These are phyloP conservation scores for Trichopria drosophilae DNA, from an alignment of 2,888 invertebrate genomes.

Conservation along the genomic window DNA sequence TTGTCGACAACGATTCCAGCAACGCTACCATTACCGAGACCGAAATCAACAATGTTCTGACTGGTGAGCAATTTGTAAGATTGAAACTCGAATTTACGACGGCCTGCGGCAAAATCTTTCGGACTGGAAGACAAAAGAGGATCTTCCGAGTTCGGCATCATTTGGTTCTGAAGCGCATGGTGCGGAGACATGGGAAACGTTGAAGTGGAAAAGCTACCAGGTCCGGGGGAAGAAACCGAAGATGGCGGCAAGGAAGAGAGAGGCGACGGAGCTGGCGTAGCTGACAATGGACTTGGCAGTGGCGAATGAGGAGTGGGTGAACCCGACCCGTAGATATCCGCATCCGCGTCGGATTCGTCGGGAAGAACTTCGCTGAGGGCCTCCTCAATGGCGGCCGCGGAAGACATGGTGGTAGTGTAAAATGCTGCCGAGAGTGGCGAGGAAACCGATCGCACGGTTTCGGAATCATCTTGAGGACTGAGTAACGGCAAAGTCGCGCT, in stretches of 20 bases:
- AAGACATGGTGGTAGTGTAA: constrained; percentile 82
- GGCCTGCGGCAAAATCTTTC: constrained; percentile 68
- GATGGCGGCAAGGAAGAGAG: constrained; percentile 56
- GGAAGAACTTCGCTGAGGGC: constrained; percentile 83
- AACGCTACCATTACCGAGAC: constrained; percentile 61
- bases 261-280: constrained; percentile 65
- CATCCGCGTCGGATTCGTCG: constrained; percentile 66
- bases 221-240: constrained; percentile 54
- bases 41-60: constrained; percentile 62
- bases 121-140: constrained; percentile 82
- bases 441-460: constrained; percentile 73
- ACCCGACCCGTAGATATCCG: constrained; percentile 58
- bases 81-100: constrained; percentile 64
- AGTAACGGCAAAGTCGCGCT: constrained; percentile 60
- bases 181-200: constrained; percentile 57
- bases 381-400: constrained; percentile 84
- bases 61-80: constrained; percentile 62
- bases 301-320: constrained; percentile 62
- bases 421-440: constrained; percentile 82
- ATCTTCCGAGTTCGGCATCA: constrained; percentile 87
- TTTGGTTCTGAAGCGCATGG: constrained; percentile 72
- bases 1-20: constrained; percentile 66
- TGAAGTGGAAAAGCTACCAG: constrained; percentile 50
- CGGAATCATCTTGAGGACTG: constrained; percentile 60
- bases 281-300: constrained; percentile 67